Percentiles rank a stretch among this genome's conserved stretches.
These are phyloP conservation scores for Dryobotodes eremita DNA, from an alignment of 2,888 invertebrate genomes.

Conservation along the genomic window DNA sequence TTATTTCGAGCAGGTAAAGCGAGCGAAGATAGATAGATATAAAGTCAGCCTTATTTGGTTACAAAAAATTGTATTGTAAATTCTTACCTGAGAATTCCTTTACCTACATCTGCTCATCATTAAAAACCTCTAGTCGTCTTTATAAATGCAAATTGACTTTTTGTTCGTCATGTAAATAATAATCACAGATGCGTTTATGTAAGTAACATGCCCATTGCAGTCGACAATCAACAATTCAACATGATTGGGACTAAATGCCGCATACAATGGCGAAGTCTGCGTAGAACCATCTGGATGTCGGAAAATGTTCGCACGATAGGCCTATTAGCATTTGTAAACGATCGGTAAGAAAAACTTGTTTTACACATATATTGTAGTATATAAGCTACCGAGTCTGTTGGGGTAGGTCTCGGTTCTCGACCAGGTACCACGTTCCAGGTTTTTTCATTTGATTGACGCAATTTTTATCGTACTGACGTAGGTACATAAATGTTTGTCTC, in stretches of 20 bases:
- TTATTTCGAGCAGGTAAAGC: neutral
- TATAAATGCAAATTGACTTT: constrained; percentile 66
- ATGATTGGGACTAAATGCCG: constrained; percentile 61
- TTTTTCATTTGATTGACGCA: constrained; percentile 50
- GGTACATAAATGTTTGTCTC: constrained; percentile 13
- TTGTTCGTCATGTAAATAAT: constrained; percentile 66
- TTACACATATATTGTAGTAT: constrained; percentile 3
- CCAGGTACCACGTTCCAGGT: constrained; percentile 28
- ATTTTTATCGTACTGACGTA: constrained; percentile 19
- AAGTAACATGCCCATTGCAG: constrained; percentile 55
- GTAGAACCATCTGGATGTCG: constrained; percentile 56
- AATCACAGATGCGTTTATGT: constrained; percentile 60
- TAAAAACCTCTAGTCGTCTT: constrained; percentile 40
- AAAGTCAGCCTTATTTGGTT: neutral
- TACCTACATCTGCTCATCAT: constrained; percentile 53
- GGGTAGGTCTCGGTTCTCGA: constrained; percentile 64
- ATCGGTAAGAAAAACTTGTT: constrained; percentile 51
- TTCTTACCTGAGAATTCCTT: constrained; percentile 59
- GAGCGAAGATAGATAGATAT: neutral
- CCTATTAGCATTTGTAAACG: constrained; percentile 56
- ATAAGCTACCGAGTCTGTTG: constrained; percentile 55
- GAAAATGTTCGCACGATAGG: constrained; percentile 62
- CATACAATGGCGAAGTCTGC: constrained; percentile 56
- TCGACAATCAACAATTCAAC: constrained; percentile 56
- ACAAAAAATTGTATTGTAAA: constrained; percentile 54